These are phyloP conservation scores for Scomber colias DNA, from an alignment of 2,113 vertebrate species.

Conservation along the genomic window DNA sequence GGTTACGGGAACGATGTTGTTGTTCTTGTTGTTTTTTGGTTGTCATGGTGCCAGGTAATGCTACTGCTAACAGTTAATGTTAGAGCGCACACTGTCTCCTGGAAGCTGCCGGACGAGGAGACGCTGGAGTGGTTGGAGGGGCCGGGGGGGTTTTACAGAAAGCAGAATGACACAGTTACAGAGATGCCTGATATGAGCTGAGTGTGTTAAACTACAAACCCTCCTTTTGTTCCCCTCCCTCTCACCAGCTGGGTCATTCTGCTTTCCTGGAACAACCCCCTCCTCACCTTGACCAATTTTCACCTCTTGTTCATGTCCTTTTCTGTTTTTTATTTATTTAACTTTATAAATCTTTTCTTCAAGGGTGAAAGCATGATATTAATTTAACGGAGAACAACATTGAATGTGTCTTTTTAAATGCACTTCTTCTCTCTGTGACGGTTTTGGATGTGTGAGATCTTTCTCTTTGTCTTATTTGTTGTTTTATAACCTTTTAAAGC, in stretches of 20 bases:
- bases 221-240: background rate
- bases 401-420: slow-evolving; percentile 4
- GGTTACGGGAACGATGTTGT: slow-evolving; percentile 13
- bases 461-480: background rate
- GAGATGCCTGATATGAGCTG: background rate
- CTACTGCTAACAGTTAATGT: slow-evolving; percentile 40
- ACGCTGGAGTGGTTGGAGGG: slow-evolving; percentile 30
- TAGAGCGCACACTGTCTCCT: slow-evolving; percentile 17
- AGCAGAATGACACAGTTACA: slow-evolving; percentile 36
- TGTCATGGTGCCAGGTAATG: slow-evolving; percentile 31
- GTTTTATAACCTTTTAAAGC: slow-evolving; percentile 7
- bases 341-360: slow-evolving; percentile 3
- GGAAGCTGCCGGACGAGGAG: slow-evolving; percentile 40
- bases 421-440: slow-evolving; percentile 13
- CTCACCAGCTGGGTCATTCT: slow-evolving; percentile 29
- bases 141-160: slow-evolving; percentile 16
- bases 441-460: background rate
- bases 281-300: background rate
- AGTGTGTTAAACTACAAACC: background rate
- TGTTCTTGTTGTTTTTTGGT: background rate
- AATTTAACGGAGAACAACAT: slow-evolving; percentile 1
- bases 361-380: background rate
- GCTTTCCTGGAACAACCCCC: slow-evolving; percentile 20
- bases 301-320: background rate
- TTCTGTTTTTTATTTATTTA: slow-evolving; percentile 1